Base-by-base conservation (phyloP, 1,140 invertebrate genomes). In the Leguminivora glycinivorella region DNA sequence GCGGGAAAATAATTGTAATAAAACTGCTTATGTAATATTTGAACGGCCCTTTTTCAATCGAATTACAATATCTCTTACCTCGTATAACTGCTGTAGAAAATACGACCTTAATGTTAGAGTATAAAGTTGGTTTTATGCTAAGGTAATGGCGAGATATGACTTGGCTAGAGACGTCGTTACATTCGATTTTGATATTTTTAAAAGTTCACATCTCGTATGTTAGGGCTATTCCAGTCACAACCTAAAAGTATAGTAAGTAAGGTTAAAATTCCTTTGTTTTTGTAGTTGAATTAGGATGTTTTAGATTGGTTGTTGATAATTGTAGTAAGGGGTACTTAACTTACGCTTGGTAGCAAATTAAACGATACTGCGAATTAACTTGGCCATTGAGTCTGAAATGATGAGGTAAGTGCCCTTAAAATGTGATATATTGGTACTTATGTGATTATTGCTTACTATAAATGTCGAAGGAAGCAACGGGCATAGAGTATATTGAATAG, bases 271-370 rank as follows among this genome's bases (percentile, higher is more conserved):
- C 22, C 7, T n/a, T 52, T 52, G 17, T 1, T 10, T 22, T 5
- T n/a, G 22, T 9, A 19, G 19, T 43, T 43, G 12, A 43, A 2
- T 52, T 52, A 22, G 2, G 43, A 43, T 17, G n/a, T 22, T 22
- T 52, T 52, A 19, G 7, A 9, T 1, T 52, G 10, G 47, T 22
- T 10, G 10, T 52, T n/a, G 43, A 47, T 22, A 52, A 9, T 52
- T 52, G 19, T 52, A 22, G 0, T 22, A 17, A 1, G 17, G n/a
- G 17, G n/a, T 52, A 52, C 47, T 52, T 52, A 52, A 52, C 47
- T 52, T 52, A 52, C 47, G 22, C 47, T 52, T 52, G 19, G 47
- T 52, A 22, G 47, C 47, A 22, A 52, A 52, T 52, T 52, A 52
- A 52, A 52, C 17, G 47, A 52, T 22, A 52, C 19, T 52, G 47